A percentile compares a stretch with the other conserved stretches of the same genome.
Evolutionary conservation across 2,888 invertebrate species (phyloP).

Genomic region (Trichogramma evanescens): DNA sequence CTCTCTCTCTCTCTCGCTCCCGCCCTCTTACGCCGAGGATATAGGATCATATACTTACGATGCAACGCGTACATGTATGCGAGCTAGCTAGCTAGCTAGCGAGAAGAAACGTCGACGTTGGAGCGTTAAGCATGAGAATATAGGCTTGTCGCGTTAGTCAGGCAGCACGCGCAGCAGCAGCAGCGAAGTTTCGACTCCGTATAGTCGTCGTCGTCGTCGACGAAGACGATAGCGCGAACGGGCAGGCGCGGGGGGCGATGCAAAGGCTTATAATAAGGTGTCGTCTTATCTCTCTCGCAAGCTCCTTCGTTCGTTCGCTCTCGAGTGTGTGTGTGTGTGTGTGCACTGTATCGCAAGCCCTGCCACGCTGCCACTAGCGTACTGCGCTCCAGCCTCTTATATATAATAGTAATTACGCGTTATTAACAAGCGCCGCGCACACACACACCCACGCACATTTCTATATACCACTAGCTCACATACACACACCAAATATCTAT

Average conservation of each 20-base stretch:
- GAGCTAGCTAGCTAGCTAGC: background rate
- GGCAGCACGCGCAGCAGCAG: slow-evolving; percentile 11
- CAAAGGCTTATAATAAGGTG: slow-evolving; percentile 44
- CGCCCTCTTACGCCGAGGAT: too few species aligned
- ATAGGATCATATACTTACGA: background rate
- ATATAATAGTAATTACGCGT: slow-evolving; percentile 49
- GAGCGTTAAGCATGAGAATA: slow-evolving; percentile 7
- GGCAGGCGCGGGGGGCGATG: slow-evolving; percentile 17
- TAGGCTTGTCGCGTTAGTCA: slow-evolving; percentile 29
- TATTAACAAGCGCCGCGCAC: slow-evolving; percentile 45
- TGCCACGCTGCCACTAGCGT: too few species aligned
- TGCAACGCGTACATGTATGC: background rate
- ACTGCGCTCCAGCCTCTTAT: slow-evolving; percentile 22
- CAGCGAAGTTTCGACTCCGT: too few species aligned
- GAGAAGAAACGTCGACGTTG: slow-evolving; percentile 6
- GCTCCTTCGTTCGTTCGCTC: slow-evolving; percentile 37
- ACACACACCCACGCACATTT: too few species aligned
- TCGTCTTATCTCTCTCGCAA: slow-evolving; percentile 48
- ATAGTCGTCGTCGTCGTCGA: too few species aligned
- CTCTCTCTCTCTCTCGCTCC: too few species aligned
- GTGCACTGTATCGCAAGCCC: slow-evolving; percentile 35
- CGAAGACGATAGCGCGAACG: background rate
- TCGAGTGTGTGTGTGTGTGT: slow-evolving; percentile 43
- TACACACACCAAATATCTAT: too few species aligned
- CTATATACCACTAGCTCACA: too few species aligned